Conservation (phyloP, 2,888 invertebrate species). For the Leptura quadrifasciata region DNA sequence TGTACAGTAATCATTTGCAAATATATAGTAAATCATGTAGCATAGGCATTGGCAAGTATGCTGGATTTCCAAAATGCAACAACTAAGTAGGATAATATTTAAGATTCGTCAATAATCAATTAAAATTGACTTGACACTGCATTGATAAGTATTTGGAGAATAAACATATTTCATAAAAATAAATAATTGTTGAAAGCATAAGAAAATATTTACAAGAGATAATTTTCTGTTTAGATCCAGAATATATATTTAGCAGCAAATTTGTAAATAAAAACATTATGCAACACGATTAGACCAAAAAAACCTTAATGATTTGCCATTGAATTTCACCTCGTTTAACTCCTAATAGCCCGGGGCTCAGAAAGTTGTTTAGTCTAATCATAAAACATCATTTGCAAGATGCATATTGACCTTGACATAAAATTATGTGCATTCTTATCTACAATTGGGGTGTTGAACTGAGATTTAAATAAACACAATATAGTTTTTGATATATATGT, state of each 20-base stretch:
- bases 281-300: neutral
- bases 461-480: neutral
- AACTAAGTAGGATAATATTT: no score
- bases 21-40: no score
- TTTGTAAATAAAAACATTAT: neutral
- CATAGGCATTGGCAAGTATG: no score
- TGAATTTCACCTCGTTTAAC: neutral
- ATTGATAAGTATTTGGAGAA: no score
- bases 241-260: neutral
- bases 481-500: neutral
- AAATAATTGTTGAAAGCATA: neutral
- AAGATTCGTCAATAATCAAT: no score
- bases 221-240: neutral
- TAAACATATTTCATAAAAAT: no score
- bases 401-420: neutral
- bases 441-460: neutral
- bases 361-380: slow-evolving; percentile 12
- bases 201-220: neutral
- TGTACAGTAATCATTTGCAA: no score
- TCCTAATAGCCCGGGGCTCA: slow-evolving; percentile 1
- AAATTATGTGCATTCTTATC: neutral
- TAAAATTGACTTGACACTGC: no score
- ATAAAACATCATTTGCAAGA: neutral
- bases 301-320: slow-evolving; percentile 14
- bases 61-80: no score